Evolutionary conservation across 2,888 invertebrate genomes (phyloP).

Genomic region (Drosophila tanythrix): DNA sequence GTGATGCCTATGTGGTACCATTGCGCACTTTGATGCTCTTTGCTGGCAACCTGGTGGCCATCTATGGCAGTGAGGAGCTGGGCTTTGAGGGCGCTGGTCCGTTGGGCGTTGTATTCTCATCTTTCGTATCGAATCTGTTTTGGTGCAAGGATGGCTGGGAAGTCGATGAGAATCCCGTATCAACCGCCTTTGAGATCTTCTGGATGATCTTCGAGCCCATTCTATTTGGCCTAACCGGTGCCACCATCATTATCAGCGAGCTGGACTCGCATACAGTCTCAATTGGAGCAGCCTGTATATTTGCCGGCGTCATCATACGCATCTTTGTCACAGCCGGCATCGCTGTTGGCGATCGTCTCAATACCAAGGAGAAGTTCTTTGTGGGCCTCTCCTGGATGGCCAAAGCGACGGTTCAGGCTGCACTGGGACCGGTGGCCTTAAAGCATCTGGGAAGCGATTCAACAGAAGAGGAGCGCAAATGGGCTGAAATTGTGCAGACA

Average conservation of each 20-base stretch:
- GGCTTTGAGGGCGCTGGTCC: conserved; percentile 91
- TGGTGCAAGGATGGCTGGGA: conserved; percentile 95
- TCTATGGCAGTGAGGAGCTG: conserved; percentile 94
- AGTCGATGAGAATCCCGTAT: conserved; percentile 94
- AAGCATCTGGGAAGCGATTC: conserved; percentile 87
- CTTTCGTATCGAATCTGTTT: conserved; percentile 92
- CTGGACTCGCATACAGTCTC: conserved; percentile 89
- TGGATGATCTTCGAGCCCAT: conserved; percentile 99
- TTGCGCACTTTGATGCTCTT: conserved; percentile 92
- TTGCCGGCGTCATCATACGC: conserved; percentile 88
- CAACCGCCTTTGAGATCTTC: conserved; percentile 94
- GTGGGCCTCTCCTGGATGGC: conserved; percentile 97
- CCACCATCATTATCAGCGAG: conserved; percentile 92
- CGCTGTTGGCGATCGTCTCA: conserved; percentile 92
- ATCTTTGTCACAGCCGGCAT: conserved; percentile 88
- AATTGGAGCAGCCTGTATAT: conserved; percentile 89
- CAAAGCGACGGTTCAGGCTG: conserved; percentile 98
- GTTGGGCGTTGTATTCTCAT: conserved; percentile 92
- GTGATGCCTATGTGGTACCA: conserved; percentile 92
- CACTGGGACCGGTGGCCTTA: conserved; percentile 91
- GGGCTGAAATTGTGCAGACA: conserved; percentile 90
- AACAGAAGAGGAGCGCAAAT: conserved; percentile 86
- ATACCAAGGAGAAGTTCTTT: conserved; percentile 95
- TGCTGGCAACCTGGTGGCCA: conserved; percentile 92
- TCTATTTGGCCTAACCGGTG: conserved; percentile 96